Conservation (phyloP, 1,140 invertebrate genomes). For the Drosophila bipectinata region DNA sequence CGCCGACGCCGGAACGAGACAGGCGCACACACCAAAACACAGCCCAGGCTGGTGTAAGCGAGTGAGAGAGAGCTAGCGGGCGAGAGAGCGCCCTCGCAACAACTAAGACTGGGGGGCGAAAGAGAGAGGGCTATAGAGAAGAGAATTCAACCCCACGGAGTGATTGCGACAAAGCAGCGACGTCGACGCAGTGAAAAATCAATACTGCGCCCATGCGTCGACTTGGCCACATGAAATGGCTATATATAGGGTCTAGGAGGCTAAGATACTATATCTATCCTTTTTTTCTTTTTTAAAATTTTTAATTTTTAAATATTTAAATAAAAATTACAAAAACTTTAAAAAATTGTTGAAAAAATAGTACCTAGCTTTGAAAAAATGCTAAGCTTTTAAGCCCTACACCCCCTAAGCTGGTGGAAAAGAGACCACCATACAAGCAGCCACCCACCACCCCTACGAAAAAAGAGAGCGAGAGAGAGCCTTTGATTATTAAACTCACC, state of each 20-base stretch:
- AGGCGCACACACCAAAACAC: background rate
- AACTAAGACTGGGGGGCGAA: background rate
- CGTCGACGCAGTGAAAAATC: conserved; percentile 81
- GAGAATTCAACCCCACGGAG: conserved; percentile 79
- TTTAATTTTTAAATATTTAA: background rate
- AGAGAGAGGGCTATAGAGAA: conserved; percentile 4
- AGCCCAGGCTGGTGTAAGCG: background rate
- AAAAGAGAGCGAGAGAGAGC: background rate
- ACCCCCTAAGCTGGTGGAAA: background rate
- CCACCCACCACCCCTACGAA: conserved; percentile 29
- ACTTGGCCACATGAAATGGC: conserved; percentile 47
- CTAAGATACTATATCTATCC: background rate
- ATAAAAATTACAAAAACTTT: background rate
- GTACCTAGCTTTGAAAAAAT: no score
- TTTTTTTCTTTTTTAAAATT: background rate
- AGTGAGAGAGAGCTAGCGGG: background rate
- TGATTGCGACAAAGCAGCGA: conserved; percentile 62
- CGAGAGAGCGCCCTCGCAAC: background rate
- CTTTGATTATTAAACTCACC: background rate
- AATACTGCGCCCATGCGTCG: conserved; percentile 83
- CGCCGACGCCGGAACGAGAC: conserved; percentile 24
- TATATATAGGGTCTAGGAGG: conserved; percentile 9
- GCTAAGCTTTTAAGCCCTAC: background rate
- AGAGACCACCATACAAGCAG: conserved; percentile 36
- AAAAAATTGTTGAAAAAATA: no score